Evolutionary conservation across 2,797 vertebrate species (phyloP), one percentile per base, ranked within the genome.

Genomic region (Dermochelys coriacea): DNA sequence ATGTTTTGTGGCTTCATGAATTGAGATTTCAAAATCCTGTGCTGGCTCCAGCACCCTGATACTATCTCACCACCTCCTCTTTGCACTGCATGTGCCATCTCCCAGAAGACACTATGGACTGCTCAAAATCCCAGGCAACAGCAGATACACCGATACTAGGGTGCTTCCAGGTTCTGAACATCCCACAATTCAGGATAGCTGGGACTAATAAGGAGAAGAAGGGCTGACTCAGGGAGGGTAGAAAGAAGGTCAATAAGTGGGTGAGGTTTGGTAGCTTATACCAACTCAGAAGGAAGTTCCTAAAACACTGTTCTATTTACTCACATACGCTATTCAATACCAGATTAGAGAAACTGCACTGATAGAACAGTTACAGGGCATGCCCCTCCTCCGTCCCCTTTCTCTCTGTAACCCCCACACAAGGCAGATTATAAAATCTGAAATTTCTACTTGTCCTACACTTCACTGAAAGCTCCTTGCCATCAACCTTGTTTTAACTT

Each of bases 261-360:
- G 34, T 41, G 49, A 41, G n/a, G 1, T n/a, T 55, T 71, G 68
- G 18, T 71, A 71, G 10, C 37, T 19, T 41, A 37, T 41, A 71
- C 37, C 12, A 77, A 75, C 12, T 47, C 11, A 47, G 71, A 51
- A 52, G 31, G 12, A 21, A 16, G 49, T 18, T 9, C 23, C 0
- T 0, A 7, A 52, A 59, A 37, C 37, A 11, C 2, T 2, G 0
- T 31, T 27, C 74, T 12, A 12, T 37, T 5, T 1, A 47, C 9
- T 34, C 25, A 49, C 2, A 18, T 31, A 27, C 4, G 15, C 74
- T 77, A 77, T 49, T 77, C 74, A 77, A 7, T 45, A 74, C 41
- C 68, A 34, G 31, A 41, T 31, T 2, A 37, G 55, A 23, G 25
- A 12, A 57, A 12, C 18, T 5, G 47, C 49, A 37, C 51, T 49